These are phyloP conservation scores for Arrhamphus sclerolepis DNA, from an alignment of 2,797 vertebrate genomes.

Conservation along the genomic window DNA sequence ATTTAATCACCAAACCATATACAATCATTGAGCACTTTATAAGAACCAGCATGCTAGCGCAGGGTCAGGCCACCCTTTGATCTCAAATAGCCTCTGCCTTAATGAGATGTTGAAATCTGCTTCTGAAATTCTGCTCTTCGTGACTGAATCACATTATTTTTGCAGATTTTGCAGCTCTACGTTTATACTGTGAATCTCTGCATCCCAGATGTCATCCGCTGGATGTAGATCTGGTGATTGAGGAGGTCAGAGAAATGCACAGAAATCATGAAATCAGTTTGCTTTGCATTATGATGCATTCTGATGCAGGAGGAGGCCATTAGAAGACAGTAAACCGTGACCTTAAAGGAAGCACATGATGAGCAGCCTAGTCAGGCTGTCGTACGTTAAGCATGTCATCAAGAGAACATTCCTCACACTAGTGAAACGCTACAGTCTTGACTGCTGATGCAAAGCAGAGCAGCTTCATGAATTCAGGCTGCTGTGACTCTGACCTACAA, in stretches of 20 bases:
- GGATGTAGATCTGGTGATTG: too few species aligned
- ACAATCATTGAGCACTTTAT: slow-evolving; percentile 1
- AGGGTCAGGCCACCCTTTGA: background rate
- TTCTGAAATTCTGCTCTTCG: slow-evolving; percentile 2
- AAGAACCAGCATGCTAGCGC: background rate
- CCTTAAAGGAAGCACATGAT: background rate
- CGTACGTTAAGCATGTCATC: too few species aligned
- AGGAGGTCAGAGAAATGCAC: too few species aligned
- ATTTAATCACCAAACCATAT: background rate
- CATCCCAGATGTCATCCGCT: background rate
- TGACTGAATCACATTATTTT: background rate
- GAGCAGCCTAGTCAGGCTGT: too few species aligned
- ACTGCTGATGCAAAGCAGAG: background rate
- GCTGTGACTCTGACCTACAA: slow-evolving; percentile 7
- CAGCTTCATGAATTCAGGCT: background rate
- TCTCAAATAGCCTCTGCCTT: slow-evolving; percentile 7
- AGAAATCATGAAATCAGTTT: too few species aligned
- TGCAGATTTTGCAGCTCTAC: background rate
- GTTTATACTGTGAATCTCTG: background rate
- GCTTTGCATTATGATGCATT: too few species aligned
- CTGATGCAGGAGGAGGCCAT: too few species aligned
- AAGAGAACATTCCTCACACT: background rate
- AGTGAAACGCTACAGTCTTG: too few species aligned
- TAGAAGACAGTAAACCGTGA: too few species aligned
- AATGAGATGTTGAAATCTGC: slow-evolving; percentile 5